phyloP scores from a whole-genome alignment of 1,140 invertebrate genomes.

The Meloidogyne hapla region DNA sequence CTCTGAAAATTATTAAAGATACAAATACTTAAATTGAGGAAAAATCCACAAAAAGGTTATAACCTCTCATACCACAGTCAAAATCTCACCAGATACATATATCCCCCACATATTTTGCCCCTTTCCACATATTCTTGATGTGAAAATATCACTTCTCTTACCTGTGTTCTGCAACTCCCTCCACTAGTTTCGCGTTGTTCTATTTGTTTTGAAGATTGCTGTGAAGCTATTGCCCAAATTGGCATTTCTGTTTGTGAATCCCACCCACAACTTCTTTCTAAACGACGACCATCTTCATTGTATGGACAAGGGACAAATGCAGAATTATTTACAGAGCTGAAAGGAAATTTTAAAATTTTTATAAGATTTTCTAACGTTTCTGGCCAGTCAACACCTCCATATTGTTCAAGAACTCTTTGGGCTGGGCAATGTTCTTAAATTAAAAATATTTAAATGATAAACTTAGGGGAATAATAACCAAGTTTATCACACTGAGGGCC shows the following conservation, averaged over 20 bases:
- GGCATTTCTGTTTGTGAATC: conserved; percentile 24
- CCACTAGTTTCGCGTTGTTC: background rate
- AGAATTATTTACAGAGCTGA: conserved; percentile 40
- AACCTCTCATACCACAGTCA: too few relatives aligned
- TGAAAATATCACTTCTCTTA: conserved; percentile 45
- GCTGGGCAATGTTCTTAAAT: conserved; percentile 35
- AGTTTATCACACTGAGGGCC: conserved; percentile 46
- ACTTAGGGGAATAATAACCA: background rate
- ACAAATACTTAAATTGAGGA: too few relatives aligned
- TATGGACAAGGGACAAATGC: conserved; percentile 44
- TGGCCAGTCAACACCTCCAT: conserved; percentile 50
- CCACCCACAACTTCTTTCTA: conserved; percentile 46
- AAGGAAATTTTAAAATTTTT: background rate
- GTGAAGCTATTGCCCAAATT: conserved; percentile 37
- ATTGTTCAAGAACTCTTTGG: conserved; percentile 40
- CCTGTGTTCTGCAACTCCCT: conserved; percentile 37
- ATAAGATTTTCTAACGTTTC: conserved; percentile 20
- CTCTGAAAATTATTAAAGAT: conserved; percentile 27
- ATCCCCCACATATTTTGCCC: too few relatives aligned
- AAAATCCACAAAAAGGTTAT: too few relatives aligned
- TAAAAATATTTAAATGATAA: background rate
- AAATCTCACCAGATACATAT: too few relatives aligned
- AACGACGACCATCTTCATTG: conserved; percentile 42
- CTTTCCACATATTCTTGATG: too few relatives aligned
- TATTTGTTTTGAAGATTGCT: background rate